These are phyloP conservation scores for Polyommatus icarus DNA, from an alignment of 2,888 invertebrate species.

Conservation along the genomic window DNA sequence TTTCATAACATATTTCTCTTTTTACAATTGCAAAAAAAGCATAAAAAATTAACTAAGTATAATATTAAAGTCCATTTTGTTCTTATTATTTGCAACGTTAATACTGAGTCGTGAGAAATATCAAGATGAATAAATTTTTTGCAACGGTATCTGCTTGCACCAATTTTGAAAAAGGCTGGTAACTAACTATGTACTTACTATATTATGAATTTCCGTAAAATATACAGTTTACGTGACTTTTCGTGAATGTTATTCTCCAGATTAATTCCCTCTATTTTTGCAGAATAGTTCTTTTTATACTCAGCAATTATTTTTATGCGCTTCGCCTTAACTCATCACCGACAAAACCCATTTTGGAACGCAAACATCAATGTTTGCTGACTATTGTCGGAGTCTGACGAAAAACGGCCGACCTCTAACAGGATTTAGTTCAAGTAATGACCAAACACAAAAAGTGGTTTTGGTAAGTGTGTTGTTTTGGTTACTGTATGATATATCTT, in stretches of 20 bases:
- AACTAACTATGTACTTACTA: too few species aligned
- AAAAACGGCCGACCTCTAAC: slow-evolving; percentile 54
- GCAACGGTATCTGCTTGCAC: too few species aligned
- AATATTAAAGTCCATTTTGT: too few species aligned
- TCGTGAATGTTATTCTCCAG: background rate
- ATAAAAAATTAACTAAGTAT: too few species aligned
- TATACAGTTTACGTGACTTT: too few species aligned
- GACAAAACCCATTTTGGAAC: slow-evolving; percentile 57
- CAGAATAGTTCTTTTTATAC: background rate
- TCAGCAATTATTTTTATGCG: background rate
- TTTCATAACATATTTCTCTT: background rate
- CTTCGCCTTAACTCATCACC: slow-evolving; percentile 49
- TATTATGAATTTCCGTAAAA: too few species aligned
- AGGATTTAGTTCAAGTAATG: slow-evolving; percentile 53
- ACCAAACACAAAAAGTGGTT: slow-evolving; percentile 9
- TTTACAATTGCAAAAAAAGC: too few species aligned
- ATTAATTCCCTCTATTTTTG: background rate
- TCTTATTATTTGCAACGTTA: too few species aligned
- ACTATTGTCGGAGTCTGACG: slow-evolving; percentile 58
- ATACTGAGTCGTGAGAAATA: too few species aligned
- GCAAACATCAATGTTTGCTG: slow-evolving; percentile 61
- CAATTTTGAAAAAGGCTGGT: too few species aligned
- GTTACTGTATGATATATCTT: background rate
- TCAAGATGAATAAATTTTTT: too few species aligned
- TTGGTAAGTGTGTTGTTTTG: background rate